phyloP scores from a whole-genome alignment of 2,797 vertebrate species.

The Lemur catta region DNA sequence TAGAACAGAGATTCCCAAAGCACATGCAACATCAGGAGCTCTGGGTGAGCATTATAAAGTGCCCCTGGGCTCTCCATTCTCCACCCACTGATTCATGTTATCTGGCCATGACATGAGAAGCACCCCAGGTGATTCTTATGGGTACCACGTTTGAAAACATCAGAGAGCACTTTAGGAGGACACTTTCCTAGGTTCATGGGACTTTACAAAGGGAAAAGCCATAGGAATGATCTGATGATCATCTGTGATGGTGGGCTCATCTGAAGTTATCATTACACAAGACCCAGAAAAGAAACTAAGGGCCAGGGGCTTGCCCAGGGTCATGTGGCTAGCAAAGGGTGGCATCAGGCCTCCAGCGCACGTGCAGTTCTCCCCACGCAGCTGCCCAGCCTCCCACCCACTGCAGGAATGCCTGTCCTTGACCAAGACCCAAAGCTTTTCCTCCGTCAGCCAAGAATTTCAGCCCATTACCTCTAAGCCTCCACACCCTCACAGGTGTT shows the following conservation, averaged over 20 bases:
- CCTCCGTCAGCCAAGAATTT: neutral
- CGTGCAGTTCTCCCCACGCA: neutral
- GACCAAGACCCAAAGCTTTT: neutral
- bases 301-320: neutral
- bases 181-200: neutral
- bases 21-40: neutral
- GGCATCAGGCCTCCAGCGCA: neutral
- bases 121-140: neutral
- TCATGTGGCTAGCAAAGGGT: neutral
- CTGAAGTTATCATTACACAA: neutral
- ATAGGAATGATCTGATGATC: neutral
- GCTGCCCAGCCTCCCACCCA: neutral
- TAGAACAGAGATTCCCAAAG: neutral
- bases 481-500: neutral
- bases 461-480: neutral
- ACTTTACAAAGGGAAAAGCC: neutral
- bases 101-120: neutral
- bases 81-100: neutral
- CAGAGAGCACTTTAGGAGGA: neutral
- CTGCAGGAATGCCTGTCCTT: constrained; percentile 6
- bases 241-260: neutral
- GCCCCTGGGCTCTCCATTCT: neutral
- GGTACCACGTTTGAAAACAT: neutral
- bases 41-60: neutral
- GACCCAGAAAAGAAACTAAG: neutral